A percentile compares a stretch with the other conserved stretches of the same genome.
Evolutionary conservation across 2,888 invertebrate genomes (phyloP).

Genomic region (Caenorhabditis afra): DNA sequence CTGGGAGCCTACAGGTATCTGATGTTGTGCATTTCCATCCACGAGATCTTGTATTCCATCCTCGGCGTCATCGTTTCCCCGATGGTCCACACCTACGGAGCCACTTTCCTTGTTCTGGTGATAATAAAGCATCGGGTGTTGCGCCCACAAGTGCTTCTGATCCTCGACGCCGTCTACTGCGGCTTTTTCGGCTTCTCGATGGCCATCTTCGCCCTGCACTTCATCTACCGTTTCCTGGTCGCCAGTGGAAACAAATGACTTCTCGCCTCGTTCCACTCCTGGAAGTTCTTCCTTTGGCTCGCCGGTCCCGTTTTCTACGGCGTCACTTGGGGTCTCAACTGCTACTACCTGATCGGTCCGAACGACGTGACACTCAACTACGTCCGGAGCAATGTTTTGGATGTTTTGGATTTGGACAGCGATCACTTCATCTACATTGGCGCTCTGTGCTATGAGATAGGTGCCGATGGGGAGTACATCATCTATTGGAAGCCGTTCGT

Average conservation of each 20-base stretch:
- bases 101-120: background rate
- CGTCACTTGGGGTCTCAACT: background rate
- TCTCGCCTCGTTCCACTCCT: background rate
- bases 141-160: too few species aligned
- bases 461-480: too few species aligned
- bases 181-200: constrained; percentile 9
- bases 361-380: too few species aligned
- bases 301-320: background rate
- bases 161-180: constrained; percentile 9
- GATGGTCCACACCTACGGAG: background rate
- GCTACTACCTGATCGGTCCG: background rate
- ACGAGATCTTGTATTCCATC: constrained; percentile 7
- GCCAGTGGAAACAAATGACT: background rate
- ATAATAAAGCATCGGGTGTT: background rate
- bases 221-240: constrained; percentile 23
- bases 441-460: too few species aligned
- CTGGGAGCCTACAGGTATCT: constrained; percentile 16
- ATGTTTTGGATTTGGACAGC: too few species aligned
- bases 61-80: constrained; percentile 11
- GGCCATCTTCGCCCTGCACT: constrained; percentile 13
- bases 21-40: constrained; percentile 1
- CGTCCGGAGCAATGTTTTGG: too few species aligned
- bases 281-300: constrained; percentile 10
- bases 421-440: too few species aligned
- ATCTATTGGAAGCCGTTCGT: too few species aligned